Percentiles rank a stretch among this genome's conserved stretches.
These are phyloP conservation scores for Tetraodon nigroviridis DNA, from an alignment of 2,113 vertebrate genomes.

Conservation along the genomic window DNA sequence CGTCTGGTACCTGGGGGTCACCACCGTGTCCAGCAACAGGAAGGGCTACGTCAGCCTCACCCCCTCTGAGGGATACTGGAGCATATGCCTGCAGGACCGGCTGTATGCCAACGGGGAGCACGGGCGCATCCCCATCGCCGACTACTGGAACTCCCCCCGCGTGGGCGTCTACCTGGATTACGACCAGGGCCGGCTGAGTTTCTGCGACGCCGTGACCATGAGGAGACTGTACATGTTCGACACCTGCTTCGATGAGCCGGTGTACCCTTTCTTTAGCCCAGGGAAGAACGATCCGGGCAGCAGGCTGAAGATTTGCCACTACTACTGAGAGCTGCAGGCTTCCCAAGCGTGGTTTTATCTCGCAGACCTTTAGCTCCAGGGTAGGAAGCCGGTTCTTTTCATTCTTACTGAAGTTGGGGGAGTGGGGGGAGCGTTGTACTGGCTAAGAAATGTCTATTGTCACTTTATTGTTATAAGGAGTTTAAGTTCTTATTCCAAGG, in stretches of 20 bases:
- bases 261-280: conserved; percentile 78
- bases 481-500: not conserved
- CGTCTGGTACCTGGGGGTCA: conserved; percentile 79
- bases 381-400: conserved; percentile 1
- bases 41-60: conserved; percentile 75
- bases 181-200: conserved; percentile 72
- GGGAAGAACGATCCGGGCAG: conserved; percentile 76
- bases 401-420: conserved; percentile 21
- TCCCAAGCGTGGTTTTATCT: conserved; percentile 8
- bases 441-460: conserved; percentile 1
- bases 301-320: conserved; percentile 76
- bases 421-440: not conserved
- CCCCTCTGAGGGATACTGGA: conserved; percentile 76
- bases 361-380: not conserved
- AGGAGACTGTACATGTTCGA: conserved; percentile 74
- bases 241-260: conserved; percentile 70
- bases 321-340: conserved; percentile 62
- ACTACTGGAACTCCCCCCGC: conserved; percentile 76
- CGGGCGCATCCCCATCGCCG: conserved; percentile 69
- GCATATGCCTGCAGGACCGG: conserved; percentile 74
- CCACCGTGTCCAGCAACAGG: conserved; percentile 73
- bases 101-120: conserved; percentile 76
- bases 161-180: conserved; percentile 78
- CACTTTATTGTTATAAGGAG: not conserved
- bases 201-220: conserved; percentile 79